These are phyloP conservation scores for Orchestes rusci DNA, from an alignment of 2,888 invertebrate genomes.

Conservation along the genomic window DNA sequence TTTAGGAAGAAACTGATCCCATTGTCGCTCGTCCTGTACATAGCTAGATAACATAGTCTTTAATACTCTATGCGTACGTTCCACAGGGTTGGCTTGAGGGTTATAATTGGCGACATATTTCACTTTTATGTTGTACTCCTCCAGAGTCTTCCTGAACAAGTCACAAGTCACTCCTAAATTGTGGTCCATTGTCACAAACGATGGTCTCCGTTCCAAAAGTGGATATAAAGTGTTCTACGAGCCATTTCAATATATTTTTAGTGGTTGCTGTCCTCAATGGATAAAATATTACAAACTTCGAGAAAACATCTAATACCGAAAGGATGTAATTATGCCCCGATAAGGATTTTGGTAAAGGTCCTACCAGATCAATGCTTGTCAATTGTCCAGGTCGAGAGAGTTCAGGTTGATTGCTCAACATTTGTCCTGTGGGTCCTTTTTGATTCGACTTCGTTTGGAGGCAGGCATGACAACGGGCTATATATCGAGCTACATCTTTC, in stretches of 20 bases:
- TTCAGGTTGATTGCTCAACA: too few species aligned
- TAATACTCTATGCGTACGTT: too few species aligned
- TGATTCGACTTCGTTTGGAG: conserved; percentile 13
- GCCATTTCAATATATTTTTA: not conserved
- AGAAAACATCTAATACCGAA: conserved; percentile 8
- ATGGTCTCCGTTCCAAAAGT: conserved; percentile 4
- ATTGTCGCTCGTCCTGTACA: too few species aligned
- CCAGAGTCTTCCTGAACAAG: too few species aligned
- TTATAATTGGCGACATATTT: too few species aligned
- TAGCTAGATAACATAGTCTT: too few species aligned
- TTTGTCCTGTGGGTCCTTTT: too few species aligned
- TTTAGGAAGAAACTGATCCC: too few species aligned
- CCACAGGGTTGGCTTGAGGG: too few species aligned
- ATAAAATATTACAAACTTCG: conserved; percentile 7
- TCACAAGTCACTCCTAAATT: not conserved
- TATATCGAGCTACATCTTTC: conserved; percentile 24
- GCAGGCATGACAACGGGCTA: conserved; percentile 13
- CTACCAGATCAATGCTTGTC: too few species aligned
- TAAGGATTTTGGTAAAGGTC: conserved; percentile 13
- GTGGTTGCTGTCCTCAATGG: conserved; percentile 5
- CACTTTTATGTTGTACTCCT: too few species aligned
- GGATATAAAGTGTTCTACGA: conserved; percentile 5
- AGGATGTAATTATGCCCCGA: conserved; percentile 13
- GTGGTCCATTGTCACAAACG: conserved; percentile 7
- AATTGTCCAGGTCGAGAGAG: conserved; percentile 18